These are phyloP conservation scores for Melospiza melodia DNA, from an alignment of 2,113 vertebrate species.

Conservation along the genomic window DNA sequence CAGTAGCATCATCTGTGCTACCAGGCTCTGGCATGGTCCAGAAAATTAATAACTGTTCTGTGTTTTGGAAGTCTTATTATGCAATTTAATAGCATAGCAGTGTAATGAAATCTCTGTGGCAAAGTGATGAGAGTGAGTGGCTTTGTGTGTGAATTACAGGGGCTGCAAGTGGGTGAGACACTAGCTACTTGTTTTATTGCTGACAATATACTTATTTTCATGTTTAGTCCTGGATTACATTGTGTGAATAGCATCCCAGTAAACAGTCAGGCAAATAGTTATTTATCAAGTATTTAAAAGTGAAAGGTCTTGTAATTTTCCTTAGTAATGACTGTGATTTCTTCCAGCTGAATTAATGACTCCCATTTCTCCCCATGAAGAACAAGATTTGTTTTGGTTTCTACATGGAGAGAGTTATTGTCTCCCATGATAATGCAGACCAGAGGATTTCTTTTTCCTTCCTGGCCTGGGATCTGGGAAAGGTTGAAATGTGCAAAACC, in stretches of 20 bases:
- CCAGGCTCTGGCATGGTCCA: neutral
- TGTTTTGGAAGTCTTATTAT: neutral
- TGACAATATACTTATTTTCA: constrained; percentile 46
- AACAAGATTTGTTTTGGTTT: constrained; percentile 14
- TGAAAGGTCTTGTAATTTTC: constrained; percentile 62
- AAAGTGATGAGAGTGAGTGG: neutral
- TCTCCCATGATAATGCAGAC: neutral
- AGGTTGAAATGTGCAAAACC: neutral
- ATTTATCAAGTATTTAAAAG: constrained; percentile 58
- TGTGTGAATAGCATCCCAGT: constrained; percentile 36
- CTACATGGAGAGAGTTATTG: constrained; percentile 11
- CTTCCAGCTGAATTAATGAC: constrained; percentile 44
- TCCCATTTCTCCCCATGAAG: neutral
- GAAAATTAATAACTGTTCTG: constrained; percentile 1
- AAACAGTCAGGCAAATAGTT: constrained; percentile 43
- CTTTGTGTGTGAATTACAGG: constrained; percentile 29
- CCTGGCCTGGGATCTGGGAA: neutral
- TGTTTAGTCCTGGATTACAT: constrained; percentile 43
- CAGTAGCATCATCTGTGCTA: neutral
- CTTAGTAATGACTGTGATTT: constrained; percentile 63
- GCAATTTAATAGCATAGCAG: neutral
- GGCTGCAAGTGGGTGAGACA: neutral
- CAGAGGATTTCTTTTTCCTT: neutral
- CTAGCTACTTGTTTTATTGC: constrained; percentile 44
- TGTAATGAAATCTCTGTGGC: neutral